Evolutionary conservation across 2,797 vertebrate genomes (phyloP).

Genomic region (Enteromius viviparus): DNA sequence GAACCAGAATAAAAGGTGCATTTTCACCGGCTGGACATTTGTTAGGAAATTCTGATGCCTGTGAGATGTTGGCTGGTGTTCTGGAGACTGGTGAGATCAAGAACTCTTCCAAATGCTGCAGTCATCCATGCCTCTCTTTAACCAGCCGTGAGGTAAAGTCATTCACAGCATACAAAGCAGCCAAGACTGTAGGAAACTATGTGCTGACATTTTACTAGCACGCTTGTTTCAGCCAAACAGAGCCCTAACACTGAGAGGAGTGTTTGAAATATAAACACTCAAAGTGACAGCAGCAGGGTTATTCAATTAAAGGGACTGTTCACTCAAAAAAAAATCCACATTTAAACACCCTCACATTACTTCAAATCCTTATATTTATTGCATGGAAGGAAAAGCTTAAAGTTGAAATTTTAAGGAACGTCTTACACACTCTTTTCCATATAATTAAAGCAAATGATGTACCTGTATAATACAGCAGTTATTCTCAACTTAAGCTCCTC

Average conservation of each 20-base stretch:
- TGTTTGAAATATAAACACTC: conserved; percentile 31
- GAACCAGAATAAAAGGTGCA: conserved; percentile 28
- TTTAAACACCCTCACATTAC: background rate
- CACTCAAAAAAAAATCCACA: background rate
- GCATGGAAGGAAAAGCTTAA: background rate
- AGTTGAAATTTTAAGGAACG: background rate
- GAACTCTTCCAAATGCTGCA: conserved; percentile 44
- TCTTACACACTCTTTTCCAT: background rate
- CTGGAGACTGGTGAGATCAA: conserved; percentile 51
- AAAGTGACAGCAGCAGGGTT: conserved; percentile 22
- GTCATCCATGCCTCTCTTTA: conserved; percentile 46
- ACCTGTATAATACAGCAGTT: background rate
- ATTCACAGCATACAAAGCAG: conserved; percentile 36
- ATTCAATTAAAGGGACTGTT: conserved; percentile 25
- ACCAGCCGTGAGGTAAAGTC: conserved; percentile 53
- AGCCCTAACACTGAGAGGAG: conserved; percentile 35
- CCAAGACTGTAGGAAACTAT: conserved; percentile 54
- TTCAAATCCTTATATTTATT: conserved; percentile 2
- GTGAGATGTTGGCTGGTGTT: conserved; percentile 25
- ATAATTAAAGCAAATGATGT: background rate
- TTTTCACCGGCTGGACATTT: conserved; percentile 34
- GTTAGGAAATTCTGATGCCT: conserved; percentile 56
- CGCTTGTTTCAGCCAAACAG: conserved; percentile 34
- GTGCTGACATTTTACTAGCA: conserved; percentile 42
- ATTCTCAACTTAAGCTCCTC: background rate